A percentile compares a stretch with the other conserved stretches of the same genome.
Evolutionary conservation across 2,888 invertebrate species (phyloP).

Genomic region (Aspidiotus destructor): DNA sequence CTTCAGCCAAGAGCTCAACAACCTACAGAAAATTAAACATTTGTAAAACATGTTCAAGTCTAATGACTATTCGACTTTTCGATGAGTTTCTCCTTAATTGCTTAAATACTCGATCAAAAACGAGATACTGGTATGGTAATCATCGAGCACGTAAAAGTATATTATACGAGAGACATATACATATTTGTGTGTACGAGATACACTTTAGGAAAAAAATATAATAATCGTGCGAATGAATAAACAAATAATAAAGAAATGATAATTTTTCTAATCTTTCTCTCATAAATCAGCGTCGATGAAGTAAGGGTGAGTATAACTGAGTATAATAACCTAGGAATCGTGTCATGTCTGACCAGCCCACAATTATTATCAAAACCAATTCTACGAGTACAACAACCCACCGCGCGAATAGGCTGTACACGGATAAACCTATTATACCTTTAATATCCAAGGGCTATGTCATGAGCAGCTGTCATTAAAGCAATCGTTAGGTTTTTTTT

Average conservation of each 20-base stretch:
- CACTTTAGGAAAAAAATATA: conserved; percentile 2
- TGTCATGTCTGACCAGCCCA: conserved; percentile 31
- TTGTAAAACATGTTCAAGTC: no score
- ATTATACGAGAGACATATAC: no score
- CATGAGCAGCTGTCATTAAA: conserved; percentile 28
- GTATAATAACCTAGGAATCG: conserved; percentile 31
- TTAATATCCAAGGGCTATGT: conserved; percentile 26
- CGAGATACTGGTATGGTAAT: no score
- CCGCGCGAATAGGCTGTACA: not conserved
- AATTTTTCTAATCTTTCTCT: conserved; percentile 5
- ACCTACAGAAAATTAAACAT: no score
- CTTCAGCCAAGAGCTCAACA: no score
- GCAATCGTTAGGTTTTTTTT: conserved; percentile 29
- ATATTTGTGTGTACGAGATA: not conserved
- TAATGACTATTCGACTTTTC: no score
- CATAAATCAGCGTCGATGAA: conserved; percentile 8
- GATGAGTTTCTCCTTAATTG: no score
- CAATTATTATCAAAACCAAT: conserved; percentile 33
- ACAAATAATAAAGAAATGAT: conserved; percentile 29
- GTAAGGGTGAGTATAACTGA: conserved; percentile 30
- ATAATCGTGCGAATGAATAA: conserved; percentile 32
- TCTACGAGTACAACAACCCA: conserved; percentile 11
- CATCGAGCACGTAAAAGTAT: no score
- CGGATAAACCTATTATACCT: not conserved
- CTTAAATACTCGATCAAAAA: no score